Evolutionary conservation across 1,140 invertebrate genomes (phyloP), one percentile per base, ranked within the genome.

Genomic region (Zaprionus africanus): DNA sequence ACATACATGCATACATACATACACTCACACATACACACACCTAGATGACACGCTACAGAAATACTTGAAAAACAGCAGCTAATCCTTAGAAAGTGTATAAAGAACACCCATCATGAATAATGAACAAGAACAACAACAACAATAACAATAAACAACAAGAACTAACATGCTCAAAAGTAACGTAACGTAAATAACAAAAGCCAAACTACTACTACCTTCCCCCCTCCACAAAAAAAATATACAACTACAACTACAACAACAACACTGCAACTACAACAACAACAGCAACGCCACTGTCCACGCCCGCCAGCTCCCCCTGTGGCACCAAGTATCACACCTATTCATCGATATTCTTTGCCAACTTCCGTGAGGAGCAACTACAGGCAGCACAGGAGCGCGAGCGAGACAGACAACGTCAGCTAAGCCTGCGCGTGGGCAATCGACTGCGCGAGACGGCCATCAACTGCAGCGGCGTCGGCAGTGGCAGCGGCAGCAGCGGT

Each of bases 111-210:
- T 84, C 65, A 84, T 51, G 46, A 66, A 53, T 60, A 73, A 64
- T 17, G 38, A 49, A 72, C 56, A 66, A 57, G 41, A 64, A 64
- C 9, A 64, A 71, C 22, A 70, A 82, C 49, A 82, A 85, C 68
- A 82, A 83, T 64, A 73, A 83, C 49, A 49, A 49, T 41, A 72
- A 36, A 68, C 51, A 76, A 68, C 72, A 62, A 81, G 78, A 86
- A 86, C 72, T 79, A 82, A 86, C 83, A 86, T 85, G 79, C 69
- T 85, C 82, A 82, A 81, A 82, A 86, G 82, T 86, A 82, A 82
- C 86, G 80, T 86, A 90, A 82, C 78, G 84, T 91, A 91, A 90
- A 92, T 92, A 92, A 92, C 91, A 92, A 91, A 86, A 92, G 90
- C 90, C 79, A 92, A 92, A 88, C 81, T 87, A 90, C 84, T 91